Percentiles rank a stretch among this genome's conserved stretches.
phyloP scores from a whole-genome alignment of 1,140 invertebrate genomes.

The Acyrthosiphon pisum region DNA sequence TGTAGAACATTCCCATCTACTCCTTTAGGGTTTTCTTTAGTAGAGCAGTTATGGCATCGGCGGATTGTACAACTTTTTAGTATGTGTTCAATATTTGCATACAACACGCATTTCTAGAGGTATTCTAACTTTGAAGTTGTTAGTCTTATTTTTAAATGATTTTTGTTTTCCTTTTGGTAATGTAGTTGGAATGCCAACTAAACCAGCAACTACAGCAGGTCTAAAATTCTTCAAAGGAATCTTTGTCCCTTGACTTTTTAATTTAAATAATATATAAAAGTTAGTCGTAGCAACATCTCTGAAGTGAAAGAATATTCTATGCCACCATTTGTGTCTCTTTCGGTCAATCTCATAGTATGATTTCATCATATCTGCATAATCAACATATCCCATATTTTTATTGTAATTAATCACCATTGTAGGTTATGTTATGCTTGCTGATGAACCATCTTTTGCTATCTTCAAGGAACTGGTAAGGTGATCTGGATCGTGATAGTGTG shows the following conservation, averaged over 20 bases:
- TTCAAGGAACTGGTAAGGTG: neutral
- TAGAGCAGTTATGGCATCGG: neutral
- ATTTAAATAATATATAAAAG: conserved; percentile 57
- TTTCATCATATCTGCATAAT: conserved; percentile 60
- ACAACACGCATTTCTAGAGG: conserved; percentile 31
- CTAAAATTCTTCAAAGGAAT: conserved; percentile 34
- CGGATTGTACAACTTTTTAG: neutral
- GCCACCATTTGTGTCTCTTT: conserved; percentile 61
- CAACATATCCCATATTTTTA: conserved; percentile 59
- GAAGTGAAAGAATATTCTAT: conserved; percentile 61
- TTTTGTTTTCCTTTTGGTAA: neutral
- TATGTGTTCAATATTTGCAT: neutral
- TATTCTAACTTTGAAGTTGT: neutral
- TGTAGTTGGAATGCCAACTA: neutral
- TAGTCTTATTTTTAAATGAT: neutral
- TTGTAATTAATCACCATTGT: neutral
- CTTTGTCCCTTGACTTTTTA: neutral
- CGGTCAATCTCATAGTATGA: conserved; percentile 59
- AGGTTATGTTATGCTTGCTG: no score
- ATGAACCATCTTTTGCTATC: neutral
- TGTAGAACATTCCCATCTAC: neutral
- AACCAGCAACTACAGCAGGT: neutral
- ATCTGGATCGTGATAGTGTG: neutral
- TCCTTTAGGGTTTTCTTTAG: neutral
- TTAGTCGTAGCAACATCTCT: conserved; percentile 61